A percentile compares a stretch with the other conserved stretches of the same genome.
These are phyloP conservation scores for Pseudachorutes palmiensis DNA, from an alignment of 1,140 invertebrate genomes.

Conservation along the genomic window DNA sequence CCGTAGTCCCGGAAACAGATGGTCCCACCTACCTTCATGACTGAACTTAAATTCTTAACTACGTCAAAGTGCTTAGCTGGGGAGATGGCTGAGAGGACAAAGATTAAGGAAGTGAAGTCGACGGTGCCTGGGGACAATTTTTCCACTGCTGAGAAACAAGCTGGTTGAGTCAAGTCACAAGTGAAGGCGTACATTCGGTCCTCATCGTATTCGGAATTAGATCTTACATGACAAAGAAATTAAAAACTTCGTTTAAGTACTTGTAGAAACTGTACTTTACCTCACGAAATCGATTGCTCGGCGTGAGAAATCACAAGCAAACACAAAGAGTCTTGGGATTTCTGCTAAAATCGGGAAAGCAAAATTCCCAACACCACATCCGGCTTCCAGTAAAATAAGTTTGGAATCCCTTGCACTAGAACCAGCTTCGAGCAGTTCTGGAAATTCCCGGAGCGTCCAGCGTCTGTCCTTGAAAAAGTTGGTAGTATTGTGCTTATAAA, in stretches of 20 bases:
- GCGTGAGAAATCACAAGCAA: slow-evolving; percentile 90
- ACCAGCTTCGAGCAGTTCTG: slow-evolving; percentile 57
- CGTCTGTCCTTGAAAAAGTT: slow-evolving; percentile 95
- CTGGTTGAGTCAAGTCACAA: slow-evolving; percentile 47
- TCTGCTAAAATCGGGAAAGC: slow-evolving; percentile 85
- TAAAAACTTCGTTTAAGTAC: neutral
- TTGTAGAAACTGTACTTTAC: slow-evolving; percentile 40
- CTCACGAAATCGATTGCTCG: slow-evolving; percentile 82
- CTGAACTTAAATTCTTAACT: slow-evolving; percentile 57
- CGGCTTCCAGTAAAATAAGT: slow-evolving; percentile 67
- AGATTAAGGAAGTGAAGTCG: slow-evolving; percentile 62
- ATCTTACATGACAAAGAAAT: slow-evolving; percentile 11
- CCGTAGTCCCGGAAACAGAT: slow-evolving; percentile 94
- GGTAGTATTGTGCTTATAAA: slow-evolving; percentile 88
- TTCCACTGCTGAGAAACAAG: slow-evolving; percentile 32
- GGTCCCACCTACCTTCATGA: slow-evolving; percentile 70
- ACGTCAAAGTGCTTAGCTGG: slow-evolving; percentile 66
- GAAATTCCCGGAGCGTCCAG: slow-evolving; percentile 92
- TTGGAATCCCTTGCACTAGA: slow-evolving; percentile 34
- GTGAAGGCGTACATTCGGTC: slow-evolving; percentile 63
- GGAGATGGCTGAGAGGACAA: slow-evolving; percentile 70
- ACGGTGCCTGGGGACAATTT: neutral
- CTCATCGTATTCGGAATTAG: slow-evolving; percentile 54
- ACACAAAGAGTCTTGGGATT: slow-evolving; percentile 60
- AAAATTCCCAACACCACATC: slow-evolving; percentile 96